Evolutionary conservation across 2,888 invertebrate genomes (phyloP), one percentile per base, ranked within the genome.

Genomic region (Amiota minor): DNA sequence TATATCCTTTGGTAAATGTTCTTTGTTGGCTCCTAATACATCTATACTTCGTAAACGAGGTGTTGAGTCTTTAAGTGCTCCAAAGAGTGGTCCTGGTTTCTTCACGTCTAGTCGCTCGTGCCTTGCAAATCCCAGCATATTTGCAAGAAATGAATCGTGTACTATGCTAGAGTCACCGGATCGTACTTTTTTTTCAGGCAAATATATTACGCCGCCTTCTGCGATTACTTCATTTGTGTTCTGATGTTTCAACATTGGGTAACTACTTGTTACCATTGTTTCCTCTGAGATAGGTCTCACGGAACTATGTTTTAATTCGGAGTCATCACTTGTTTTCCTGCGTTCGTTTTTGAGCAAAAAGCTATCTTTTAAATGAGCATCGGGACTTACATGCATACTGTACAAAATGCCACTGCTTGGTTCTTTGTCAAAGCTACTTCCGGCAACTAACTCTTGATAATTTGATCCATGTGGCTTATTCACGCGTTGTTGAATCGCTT

Each of bases 51-150:
- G 75, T n/a, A 72, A 71, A 65, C 80, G 84, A 11, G 81, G 78
- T 16, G 16, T 59, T 11, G 20, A 20, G 8, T 9, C 9, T 59
- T n/a, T 20, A 18, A 88, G 89, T n/a, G 89, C 89, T 18, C 88
- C 89, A 59, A 89, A 93, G 75, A 93, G 93, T 69, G 97, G 97
- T 74, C 97, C 97, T n/a, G 97, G 97, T 91, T 97, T 97, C 91
- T 97, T 97, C 70, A 97, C 97, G 90, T 97, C 97, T 79, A 97
- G 92, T 85, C 97, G 92, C 91, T 97, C 97, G 83, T 95, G 94
- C 84, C 97, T 92, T 83, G 95, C 95, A 91, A 97, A 97, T 77
- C 95, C 96, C 90, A 93, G 91, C 91, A 93, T 93, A 88, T 93
- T 92, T 50, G 91, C 90, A 87, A 94, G 88, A 4, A 88, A 72